These are phyloP conservation scores for Crossocerus cetratus DNA, from an alignment of 2,888 invertebrate species.

Conservation along the genomic window DNA sequence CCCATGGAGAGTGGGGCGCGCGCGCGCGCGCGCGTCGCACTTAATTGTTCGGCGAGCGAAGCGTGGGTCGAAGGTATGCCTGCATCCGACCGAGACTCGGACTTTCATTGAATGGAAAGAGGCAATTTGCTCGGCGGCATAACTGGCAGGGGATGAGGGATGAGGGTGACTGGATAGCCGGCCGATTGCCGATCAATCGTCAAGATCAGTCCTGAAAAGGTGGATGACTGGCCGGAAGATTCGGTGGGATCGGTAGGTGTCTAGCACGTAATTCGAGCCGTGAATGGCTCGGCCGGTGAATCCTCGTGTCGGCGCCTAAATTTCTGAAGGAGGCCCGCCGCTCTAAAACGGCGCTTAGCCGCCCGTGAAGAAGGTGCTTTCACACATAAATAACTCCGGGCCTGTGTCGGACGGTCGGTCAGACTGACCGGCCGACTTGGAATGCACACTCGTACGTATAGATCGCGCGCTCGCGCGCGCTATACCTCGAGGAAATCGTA, in stretches of 20 bases:
- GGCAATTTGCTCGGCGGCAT: too few relatives aligned
- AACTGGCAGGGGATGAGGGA: too few relatives aligned
- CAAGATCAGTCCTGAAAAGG: conserved; percentile 25
- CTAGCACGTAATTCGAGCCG: conserved; percentile 46
- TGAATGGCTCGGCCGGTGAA: conserved; percentile 29
- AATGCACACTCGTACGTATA: conserved; percentile 37
- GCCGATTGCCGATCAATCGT: conserved; percentile 12
- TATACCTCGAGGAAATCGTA: conserved; percentile 13
- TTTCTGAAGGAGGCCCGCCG: conserved; percentile 42
- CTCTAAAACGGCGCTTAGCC: conserved; percentile 23
- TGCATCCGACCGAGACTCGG: too few relatives aligned
- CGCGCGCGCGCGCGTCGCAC: too few relatives aligned
- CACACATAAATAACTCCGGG: conserved; percentile 45
- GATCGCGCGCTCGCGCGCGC: too few relatives aligned
- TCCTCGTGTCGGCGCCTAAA: conserved; percentile 56
- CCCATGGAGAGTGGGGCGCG: too few relatives aligned
- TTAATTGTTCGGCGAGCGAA: too few relatives aligned
- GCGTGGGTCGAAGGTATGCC: too few relatives aligned
- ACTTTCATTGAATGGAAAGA: too few relatives aligned
- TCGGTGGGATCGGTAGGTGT: conserved; percentile 25
- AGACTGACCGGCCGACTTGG: conserved; percentile 31
- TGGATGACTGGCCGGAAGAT: conserved; percentile 22
- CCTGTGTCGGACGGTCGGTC: background rate
- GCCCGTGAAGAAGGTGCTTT: conserved; percentile 25
- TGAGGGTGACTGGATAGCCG: too few relatives aligned